Evolutionary conservation across 2,888 invertebrate genomes (phyloP).

Genomic region (Hecatera dysodea): DNA sequence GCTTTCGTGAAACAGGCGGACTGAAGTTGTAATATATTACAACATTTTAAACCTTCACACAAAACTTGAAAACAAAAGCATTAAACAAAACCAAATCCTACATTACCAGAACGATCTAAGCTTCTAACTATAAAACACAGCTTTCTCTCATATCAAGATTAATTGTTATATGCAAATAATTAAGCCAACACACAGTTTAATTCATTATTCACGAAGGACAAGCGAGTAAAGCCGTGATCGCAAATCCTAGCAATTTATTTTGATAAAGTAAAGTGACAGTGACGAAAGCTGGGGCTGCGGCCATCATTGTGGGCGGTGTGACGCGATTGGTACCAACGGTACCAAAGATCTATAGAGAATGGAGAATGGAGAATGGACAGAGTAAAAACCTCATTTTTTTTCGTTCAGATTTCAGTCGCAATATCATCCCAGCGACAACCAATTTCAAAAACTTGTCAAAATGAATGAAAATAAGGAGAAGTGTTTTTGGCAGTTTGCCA

Average conservation of each 20-base stretch:
- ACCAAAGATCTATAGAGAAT: neutral
- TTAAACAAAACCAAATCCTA: slow-evolving; percentile 12
- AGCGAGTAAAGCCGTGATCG: slow-evolving; percentile 10
- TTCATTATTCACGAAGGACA: slow-evolving; percentile 47
- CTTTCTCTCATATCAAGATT: slow-evolving; percentile 48
- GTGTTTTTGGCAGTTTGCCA: too few species aligned
- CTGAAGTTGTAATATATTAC: neutral
- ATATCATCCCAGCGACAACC: too few species aligned
- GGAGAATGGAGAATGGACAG: neutral
- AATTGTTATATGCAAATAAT: slow-evolving; percentile 51
- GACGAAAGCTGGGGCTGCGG: slow-evolving; percentile 47
- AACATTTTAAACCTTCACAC: slow-evolving; percentile 1
- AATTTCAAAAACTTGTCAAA: too few species aligned
- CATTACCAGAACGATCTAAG: slow-evolving; percentile 3
- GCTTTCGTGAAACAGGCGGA: neutral
- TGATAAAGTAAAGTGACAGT: slow-evolving; percentile 59
- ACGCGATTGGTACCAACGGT: neutral
- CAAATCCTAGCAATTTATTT: slow-evolving; percentile 66
- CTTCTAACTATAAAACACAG: slow-evolving; percentile 31
- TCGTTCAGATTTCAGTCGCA: too few species aligned
- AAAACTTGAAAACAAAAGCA: slow-evolving; percentile 27
- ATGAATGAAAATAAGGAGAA: too few species aligned
- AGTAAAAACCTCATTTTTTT: neutral
- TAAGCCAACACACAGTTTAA: slow-evolving; percentile 37
- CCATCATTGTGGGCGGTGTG: slow-evolving; percentile 38